Percentiles rank a stretch among this genome's conserved stretches.
phyloP scores from a whole-genome alignment of 2,888 invertebrate genomes.

The Ptychoptera albimana region DNA sequence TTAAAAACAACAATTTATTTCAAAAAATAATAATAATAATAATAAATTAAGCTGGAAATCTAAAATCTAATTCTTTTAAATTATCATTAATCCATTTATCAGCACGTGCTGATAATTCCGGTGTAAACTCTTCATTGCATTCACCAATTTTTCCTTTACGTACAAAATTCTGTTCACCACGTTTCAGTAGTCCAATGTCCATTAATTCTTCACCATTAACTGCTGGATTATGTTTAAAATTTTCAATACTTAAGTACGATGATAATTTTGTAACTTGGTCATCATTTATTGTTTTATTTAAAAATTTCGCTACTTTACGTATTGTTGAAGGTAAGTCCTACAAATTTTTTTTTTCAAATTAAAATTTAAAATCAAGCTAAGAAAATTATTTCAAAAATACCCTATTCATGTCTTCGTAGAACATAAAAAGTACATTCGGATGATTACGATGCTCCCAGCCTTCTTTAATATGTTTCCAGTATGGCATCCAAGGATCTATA shows the following conservation, averaged over 20 bases:
- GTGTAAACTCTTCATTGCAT: slow-evolving; percentile 56
- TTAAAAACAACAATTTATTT: too few species aligned
- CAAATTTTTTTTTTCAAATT: slow-evolving; percentile 30
- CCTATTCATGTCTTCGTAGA: slow-evolving; percentile 63
- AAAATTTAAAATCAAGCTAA: slow-evolving; percentile 5
- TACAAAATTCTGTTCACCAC: slow-evolving; percentile 46
- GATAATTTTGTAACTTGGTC: slow-evolving; percentile 44
- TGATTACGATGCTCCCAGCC: slow-evolving; percentile 50
- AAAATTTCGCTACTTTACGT: slow-evolving; percentile 41
- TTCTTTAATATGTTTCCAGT: slow-evolving; percentile 64
- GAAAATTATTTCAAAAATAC: too few species aligned
- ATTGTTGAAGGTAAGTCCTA: slow-evolving; percentile 39
- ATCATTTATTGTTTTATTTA: slow-evolving; percentile 38
- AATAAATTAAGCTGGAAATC: slow-evolving; percentile 32
- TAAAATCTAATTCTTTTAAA: slow-evolving; percentile 39
- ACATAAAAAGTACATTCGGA: slow-evolving; percentile 55
- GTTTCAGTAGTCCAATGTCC: slow-evolving; percentile 40
- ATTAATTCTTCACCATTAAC: slow-evolving; percentile 55
- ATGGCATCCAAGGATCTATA: slow-evolving; percentile 57
- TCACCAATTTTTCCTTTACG: slow-evolving; percentile 44
- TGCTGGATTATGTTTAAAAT: slow-evolving; percentile 65
- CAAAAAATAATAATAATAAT: too few species aligned
- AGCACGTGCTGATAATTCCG: slow-evolving; percentile 45
- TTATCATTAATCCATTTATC: slow-evolving; percentile 54
- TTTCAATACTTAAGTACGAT: slow-evolving; percentile 61